Evolutionary conservation across 2,113 vertebrate genomes (phyloP), one percentile per base, ranked within the genome.

Genomic region (Tursiops truncatus): DNA sequence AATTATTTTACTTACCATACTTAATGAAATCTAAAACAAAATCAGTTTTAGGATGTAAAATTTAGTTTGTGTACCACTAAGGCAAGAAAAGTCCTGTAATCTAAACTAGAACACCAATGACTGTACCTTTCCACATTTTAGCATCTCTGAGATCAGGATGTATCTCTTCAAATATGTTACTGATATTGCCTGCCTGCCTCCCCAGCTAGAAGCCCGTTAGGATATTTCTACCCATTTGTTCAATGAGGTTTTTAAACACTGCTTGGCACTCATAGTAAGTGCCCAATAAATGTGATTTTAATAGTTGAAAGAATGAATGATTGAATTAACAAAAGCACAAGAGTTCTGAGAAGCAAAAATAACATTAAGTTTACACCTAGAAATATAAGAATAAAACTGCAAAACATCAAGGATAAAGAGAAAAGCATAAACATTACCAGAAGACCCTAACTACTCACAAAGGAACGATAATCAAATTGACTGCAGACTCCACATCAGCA

Each of bases 181-280:
- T n/a, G 33, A 65, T 87, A 82, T 6, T 56, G 1, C 62, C 12
- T 89, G 83, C 63, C 15, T 89, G 83, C 25, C 21, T 65, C n/a
- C 31, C n/a, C 41, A 50, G 70, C 33, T 73, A 84, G 47, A 88
- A 87, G 76, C 62, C 41, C 31, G 31, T 8, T n/a, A 80, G 14
- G 53, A 65, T 47, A 65, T 58, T 95, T 85, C 94, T 77, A 92
- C 63, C 36, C 62, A 21, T 70, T 92, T 96, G 67, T 85, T 96
- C 38, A 67, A 93, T 23, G 65, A 79, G 73, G 18, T 88, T 97
- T 88, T 93, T 60, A 79, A 80, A 84, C 1, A 31, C 1, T 71
- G 81, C 38, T 41, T 74, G 28, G 47, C 47, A 88, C 14, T 91
- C 20, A 73, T 11, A 2, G 21, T 81, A 88, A 58, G 31, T 44